Evolutionary conservation across 2,888 invertebrate genomes (phyloP).

Genomic region (Megalurothrips usitatus): DNA sequence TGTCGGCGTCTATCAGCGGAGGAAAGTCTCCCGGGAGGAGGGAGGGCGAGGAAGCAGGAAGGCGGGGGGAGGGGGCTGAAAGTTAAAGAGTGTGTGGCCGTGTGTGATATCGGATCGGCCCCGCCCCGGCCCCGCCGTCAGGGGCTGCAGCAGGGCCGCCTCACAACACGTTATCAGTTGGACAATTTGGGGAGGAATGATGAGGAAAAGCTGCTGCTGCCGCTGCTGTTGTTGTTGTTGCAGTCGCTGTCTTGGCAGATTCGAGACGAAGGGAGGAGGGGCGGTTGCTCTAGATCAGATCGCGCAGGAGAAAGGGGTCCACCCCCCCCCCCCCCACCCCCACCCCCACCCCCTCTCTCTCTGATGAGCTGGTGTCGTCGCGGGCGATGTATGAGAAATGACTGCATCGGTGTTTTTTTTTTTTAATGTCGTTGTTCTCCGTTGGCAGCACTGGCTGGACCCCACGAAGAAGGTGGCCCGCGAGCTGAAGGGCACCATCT

Average conservation of each 20-base stretch:
- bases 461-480: conserved; percentile 81
- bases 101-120: background rate
- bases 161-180: conserved; percentile 5
- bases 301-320: no score
- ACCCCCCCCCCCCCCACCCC: no score
- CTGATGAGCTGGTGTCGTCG: no score
- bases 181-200: conserved; percentile 11
- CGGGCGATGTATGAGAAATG: no score
- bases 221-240: no score
- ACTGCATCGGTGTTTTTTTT: no score
- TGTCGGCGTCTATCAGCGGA: conserved; percentile 2
- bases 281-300: no score
- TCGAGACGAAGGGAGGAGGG: no score
- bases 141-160: background rate
- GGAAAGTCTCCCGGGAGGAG: background rate
- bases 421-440: conserved; percentile 34
- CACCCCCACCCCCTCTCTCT: no score
- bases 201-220: background rate
- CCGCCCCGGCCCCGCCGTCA: background rate
- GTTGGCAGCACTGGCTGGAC: conserved; percentile 87
- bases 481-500: conserved; percentile 66
- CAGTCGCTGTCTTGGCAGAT: no score
- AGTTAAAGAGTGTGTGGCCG: conserved; percentile 22
- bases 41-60: background rate
- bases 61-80: background rate